phyloP scores from a whole-genome alignment of 2,888 invertebrate species.

The Phengaris arion region DNA sequence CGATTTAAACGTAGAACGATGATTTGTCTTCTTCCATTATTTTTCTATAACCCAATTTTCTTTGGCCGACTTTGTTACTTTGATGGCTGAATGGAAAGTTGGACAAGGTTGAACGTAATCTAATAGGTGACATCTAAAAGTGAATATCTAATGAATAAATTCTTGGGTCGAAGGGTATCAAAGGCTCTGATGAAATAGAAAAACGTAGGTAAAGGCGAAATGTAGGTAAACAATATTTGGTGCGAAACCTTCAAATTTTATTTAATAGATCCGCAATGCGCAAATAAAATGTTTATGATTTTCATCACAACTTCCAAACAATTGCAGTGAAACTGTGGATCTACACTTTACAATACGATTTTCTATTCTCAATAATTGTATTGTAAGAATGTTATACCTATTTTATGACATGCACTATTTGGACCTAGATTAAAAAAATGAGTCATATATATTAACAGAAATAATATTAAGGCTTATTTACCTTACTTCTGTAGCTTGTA shows the following conservation, averaged over 20 bases:
- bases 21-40: no score
- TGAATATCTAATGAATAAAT: background rate
- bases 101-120: background rate
- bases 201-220: background rate
- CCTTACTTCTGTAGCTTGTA: background rate
- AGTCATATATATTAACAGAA: no score
- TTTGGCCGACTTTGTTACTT: background rate
- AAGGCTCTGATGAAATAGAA: background rate
- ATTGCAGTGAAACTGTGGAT: no score
- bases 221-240: background rate
- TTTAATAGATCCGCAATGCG: constrained; percentile 2
- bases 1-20: no score
- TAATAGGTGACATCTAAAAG: constrained; percentile 5
- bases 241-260: background rate
- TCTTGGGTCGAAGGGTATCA: background rate
- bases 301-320: no score
- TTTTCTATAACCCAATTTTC: no score
- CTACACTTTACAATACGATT: no score
- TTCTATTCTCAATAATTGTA: no score
- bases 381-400: no score
- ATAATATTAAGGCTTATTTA: no score
- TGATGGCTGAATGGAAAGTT: background rate
- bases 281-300: background rate
- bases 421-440: no score
- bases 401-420: no score